phyloP scores from a whole-genome alignment of 2,888 invertebrate genomes.

The Opisthograptis luteolata region DNA sequence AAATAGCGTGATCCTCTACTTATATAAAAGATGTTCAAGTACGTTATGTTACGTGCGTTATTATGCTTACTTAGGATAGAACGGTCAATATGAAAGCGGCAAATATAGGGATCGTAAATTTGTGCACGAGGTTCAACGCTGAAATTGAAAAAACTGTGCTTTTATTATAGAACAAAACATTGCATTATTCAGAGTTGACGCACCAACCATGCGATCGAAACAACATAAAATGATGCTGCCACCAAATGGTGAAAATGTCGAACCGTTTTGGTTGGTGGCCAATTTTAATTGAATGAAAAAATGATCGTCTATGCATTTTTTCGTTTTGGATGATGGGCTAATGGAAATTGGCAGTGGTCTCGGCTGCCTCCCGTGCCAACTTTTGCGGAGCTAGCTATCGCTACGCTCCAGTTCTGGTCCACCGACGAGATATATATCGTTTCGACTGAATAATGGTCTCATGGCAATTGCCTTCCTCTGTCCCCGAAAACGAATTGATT shows the following conservation, averaged over 20 bases:
- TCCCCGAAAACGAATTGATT: conserved; percentile 63
- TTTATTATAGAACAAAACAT: conserved; percentile 6
- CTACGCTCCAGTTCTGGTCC: conserved; percentile 73
- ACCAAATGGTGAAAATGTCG: conserved; percentile 48
- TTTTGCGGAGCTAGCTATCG: conserved; percentile 82
- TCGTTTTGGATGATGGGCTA: conserved; percentile 84
- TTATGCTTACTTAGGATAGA: conserved; percentile 13
- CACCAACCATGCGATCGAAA: conserved; percentile 17
- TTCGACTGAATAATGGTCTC: conserved; percentile 81
- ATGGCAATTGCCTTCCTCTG: conserved; percentile 70
- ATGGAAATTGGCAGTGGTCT: conserved; percentile 84
- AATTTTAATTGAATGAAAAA: conserved; percentile 85
- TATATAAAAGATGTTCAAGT: conserved; percentile 10
- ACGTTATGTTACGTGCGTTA: conserved; percentile 11
- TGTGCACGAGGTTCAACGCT: background rate
- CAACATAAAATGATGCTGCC: conserved; percentile 31
- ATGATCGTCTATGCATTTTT: conserved; percentile 83
- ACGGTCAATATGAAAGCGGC: background rate
- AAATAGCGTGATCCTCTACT: background rate
- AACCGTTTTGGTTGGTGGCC: conserved; percentile 73
- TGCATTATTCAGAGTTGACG: conserved; percentile 20
- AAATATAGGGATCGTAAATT: conserved; percentile 5
- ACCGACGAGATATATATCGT: conserved; percentile 79
- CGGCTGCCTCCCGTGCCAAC: conserved; percentile 77
- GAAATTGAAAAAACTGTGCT: conserved; percentile 2